phyloP scores from a whole-genome alignment of 2,888 invertebrate species.

The Xylota sylvarum region DNA sequence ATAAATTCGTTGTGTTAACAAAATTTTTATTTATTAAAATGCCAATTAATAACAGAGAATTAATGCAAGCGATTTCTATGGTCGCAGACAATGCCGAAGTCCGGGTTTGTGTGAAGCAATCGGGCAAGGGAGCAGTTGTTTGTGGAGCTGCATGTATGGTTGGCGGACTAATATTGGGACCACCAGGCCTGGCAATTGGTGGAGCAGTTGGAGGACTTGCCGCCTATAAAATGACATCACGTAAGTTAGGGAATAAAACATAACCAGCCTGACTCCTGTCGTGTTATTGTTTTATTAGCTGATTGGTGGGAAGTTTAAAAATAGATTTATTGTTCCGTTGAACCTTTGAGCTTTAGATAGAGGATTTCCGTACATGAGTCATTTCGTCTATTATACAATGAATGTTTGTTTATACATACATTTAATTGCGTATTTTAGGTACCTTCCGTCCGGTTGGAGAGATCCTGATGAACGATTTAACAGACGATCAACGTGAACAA shows the following conservation, averaged over 20 bases:
- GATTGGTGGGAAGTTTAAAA: constrained; percentile 19
- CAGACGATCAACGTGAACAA: constrained; percentile 80
- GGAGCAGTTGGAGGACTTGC: constrained; percentile 82
- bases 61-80: constrained; percentile 83
- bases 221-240: constrained; percentile 82
- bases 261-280: constrained; percentile 2
- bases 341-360: constrained; percentile 6
- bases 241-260: constrained; percentile 78
- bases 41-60: constrained; percentile 82
- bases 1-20: no score
- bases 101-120: constrained; percentile 81
- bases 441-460: constrained; percentile 83
- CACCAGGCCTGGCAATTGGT: constrained; percentile 83
- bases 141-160: constrained; percentile 82
- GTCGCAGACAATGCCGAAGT: constrained; percentile 83
- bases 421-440: constrained; percentile 78
- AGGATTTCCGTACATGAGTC: neutral
- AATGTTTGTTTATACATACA: neutral
- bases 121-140: constrained; percentile 82
- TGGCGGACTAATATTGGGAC: constrained; percentile 83
- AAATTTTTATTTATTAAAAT: no score
- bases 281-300: constrained; percentile 41
- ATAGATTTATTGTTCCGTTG: constrained; percentile 27
- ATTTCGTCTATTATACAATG: neutral
- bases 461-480: constrained; percentile 83